These are phyloP conservation scores for Stomatorhinus walkeri DNA, from an alignment of 2,797 vertebrate genomes.

Conservation along the genomic window DNA sequence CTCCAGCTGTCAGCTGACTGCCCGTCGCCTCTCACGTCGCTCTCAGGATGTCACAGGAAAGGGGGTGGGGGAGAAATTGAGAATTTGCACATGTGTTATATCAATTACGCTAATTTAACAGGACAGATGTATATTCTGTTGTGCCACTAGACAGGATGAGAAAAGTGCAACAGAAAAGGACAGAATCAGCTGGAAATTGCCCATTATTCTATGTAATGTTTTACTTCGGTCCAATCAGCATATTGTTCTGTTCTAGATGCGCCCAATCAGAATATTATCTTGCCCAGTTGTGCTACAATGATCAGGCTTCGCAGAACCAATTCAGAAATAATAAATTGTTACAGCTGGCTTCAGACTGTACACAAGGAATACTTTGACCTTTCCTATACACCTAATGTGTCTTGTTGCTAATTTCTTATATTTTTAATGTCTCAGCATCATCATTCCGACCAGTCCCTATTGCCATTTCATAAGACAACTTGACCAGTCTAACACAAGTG, in stretches of 20 bases:
- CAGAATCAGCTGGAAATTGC: background rate
- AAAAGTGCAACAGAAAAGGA: background rate
- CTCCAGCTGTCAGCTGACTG: conserved; percentile 98
- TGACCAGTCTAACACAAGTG: background rate
- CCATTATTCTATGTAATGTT: background rate
- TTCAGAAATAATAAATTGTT: background rate
- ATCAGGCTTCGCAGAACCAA: background rate
- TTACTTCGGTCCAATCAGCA: background rate
- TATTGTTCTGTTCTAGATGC: background rate
- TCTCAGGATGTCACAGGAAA: conserved; percentile 77
- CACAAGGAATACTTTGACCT: background rate
- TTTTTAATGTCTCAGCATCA: background rate
- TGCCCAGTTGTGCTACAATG: background rate
- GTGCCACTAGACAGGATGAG: background rate
- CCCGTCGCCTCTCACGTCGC: conserved; percentile 83
- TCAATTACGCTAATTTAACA: conserved; percentile 99
- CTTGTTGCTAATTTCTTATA: background rate
- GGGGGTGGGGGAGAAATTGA: conserved; percentile 93
- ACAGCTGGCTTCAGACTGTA: background rate
- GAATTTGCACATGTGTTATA: conserved; percentile 97
- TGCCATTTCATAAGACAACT: background rate
- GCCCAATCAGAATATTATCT: background rate
- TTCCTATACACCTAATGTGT: background rate
- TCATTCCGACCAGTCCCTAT: background rate
- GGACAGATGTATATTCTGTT: conserved; percentile 77